These are phyloP conservation scores for Fregetta grallaria DNA, from an alignment of 2,113 vertebrate genomes.

Conservation along the genomic window DNA sequence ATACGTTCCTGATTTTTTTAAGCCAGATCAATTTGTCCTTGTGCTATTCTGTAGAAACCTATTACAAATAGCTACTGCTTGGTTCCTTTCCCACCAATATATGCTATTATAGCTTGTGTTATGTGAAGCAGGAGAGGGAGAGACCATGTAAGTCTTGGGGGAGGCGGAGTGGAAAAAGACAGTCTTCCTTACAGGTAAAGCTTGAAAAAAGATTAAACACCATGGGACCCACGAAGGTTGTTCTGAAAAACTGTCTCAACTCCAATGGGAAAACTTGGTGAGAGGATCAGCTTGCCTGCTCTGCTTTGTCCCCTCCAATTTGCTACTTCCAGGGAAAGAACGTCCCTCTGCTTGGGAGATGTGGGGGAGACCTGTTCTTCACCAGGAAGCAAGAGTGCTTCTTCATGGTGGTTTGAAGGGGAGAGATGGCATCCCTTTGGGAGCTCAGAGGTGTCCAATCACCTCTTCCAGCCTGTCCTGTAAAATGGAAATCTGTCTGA, in stretches of 20 bases:
- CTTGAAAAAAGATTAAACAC: not conserved
- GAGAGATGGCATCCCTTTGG: not conserved
- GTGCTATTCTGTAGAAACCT: not conserved
- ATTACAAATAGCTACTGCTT: not conserved
- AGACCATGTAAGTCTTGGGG: not conserved
- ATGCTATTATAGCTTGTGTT: not conserved
- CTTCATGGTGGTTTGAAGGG: not conserved
- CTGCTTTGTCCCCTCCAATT: not conserved
- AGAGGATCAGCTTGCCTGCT: not conserved
- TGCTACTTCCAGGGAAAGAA: not conserved
- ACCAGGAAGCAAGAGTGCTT: not conserved
- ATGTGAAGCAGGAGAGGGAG: not conserved
- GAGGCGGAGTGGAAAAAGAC: not conserved
- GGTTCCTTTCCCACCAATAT: not conserved
- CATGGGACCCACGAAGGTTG: accelerated
- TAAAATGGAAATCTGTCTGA: not conserved
- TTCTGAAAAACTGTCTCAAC: not conserved
- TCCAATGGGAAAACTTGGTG: not conserved
- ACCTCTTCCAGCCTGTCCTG: not conserved
- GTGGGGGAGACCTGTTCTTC: not conserved
- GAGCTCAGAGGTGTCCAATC: not conserved
- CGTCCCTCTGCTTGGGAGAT: not conserved
- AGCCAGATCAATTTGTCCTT: not conserved
- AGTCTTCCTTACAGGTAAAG: not conserved
- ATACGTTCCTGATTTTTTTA: not conserved